These are phyloP conservation scores for Brachionus manjavacas DNA, from an alignment of 1,140 invertebrate genomes.

Conservation along the genomic window DNA sequence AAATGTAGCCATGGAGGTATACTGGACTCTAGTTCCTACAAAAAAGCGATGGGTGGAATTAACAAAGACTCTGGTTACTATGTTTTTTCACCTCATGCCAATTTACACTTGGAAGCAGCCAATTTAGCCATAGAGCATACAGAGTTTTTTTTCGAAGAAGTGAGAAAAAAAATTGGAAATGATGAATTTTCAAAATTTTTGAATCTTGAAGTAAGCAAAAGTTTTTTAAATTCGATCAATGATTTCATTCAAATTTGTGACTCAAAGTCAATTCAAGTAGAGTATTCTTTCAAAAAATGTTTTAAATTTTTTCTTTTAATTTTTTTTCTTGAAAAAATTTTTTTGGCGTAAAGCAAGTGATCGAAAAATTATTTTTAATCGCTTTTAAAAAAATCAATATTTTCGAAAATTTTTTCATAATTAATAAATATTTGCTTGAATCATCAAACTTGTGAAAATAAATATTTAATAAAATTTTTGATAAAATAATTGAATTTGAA, in stretches of 20 bases:
- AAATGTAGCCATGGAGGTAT: slow-evolving; percentile 40
- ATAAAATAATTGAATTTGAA: no score
- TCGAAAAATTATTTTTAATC: no score
- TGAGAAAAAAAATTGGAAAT: neutral
- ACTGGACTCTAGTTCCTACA: neutral
- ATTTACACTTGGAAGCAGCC: slow-evolving; percentile 2
- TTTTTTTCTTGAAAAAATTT: neutral
- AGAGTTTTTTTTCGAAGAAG: slow-evolving; percentile 7
- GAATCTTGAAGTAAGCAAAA: neutral
- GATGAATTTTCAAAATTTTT: slow-evolving; percentile 2
- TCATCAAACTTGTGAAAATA: no score
- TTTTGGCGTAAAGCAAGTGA: no score
- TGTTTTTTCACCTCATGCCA: slow-evolving; percentile 20
- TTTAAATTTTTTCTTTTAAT: neutral
- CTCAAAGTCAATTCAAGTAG: neutral
- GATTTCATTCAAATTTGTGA: neutral
- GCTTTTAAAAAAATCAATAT: no score
- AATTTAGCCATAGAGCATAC: slow-evolving; percentile 25
- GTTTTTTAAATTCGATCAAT: neutral
- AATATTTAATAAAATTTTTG: no score
- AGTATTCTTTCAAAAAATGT: neutral
- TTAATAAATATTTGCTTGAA: no score
- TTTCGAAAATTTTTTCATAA: no score
- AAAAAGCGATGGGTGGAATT: slow-evolving; percentile 3
- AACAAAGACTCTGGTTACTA: slow-evolving; percentile 23